Evolutionary conservation across 35 echinoderm and acorn worm species (phyloP).

Genomic region (Heliocidaris erythrogramma): DNA sequence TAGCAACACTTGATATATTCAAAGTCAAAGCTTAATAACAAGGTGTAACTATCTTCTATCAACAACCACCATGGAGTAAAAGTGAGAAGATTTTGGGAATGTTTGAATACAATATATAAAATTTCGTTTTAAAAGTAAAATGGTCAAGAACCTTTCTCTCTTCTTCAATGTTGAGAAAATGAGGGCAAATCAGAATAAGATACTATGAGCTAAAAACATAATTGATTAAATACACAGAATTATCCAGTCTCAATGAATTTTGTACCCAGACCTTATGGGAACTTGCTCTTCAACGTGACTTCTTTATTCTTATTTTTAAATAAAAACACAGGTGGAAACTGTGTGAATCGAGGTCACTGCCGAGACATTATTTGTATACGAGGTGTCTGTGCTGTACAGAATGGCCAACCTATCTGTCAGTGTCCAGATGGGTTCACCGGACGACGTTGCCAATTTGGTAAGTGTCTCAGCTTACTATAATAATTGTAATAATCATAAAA

Average conservation of each 20-base stretch:
- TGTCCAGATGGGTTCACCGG: slow-evolving; percentile 51
- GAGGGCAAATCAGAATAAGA: too few relatives aligned
- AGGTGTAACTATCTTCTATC: too few relatives aligned
- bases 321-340: not conserved
- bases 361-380: not conserved
- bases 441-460: slow-evolving; percentile 66
- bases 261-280: not conserved
- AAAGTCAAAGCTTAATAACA: too few relatives aligned
- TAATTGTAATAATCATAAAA: not conserved
- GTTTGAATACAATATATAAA: too few relatives aligned
- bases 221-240: too few relatives aligned
- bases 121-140: too few relatives aligned
- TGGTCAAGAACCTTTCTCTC: too few relatives aligned
- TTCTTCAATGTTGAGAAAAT: too few relatives aligned
- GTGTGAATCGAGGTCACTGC: not conserved
- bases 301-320: not conserved
- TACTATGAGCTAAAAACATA: too few relatives aligned
- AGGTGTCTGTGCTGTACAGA: not conserved
- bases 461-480: not conserved
- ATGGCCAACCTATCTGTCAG: slow-evolving; percentile 48
- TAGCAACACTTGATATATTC: too few relatives aligned
- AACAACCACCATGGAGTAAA: too few relatives aligned
- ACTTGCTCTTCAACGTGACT: not conserved
- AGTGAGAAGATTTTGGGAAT: too few relatives aligned
- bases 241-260: not conserved